Base-by-base conservation (phyloP, 2,888 invertebrate species). In the Drosophila nigricruria region DNA sequence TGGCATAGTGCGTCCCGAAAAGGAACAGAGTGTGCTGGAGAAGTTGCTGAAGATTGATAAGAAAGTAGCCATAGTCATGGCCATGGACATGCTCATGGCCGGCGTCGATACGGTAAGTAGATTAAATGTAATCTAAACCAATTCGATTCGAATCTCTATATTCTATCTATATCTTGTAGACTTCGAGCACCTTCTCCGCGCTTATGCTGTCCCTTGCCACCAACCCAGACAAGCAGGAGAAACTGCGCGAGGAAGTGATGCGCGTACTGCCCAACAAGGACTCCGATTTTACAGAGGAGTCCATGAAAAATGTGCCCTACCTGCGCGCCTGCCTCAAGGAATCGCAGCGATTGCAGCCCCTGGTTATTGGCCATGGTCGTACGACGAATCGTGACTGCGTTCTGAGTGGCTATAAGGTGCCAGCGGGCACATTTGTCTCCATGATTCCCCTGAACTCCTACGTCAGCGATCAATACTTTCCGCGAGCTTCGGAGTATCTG, bases 321-420 rank as follows among this genome's bases (percentile, higher is more conserved):
- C 88, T 97, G 23, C 95, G 94, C 65, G 96, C 96, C 0, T 96
- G 96, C 82, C 94, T 97, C 23, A 97, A 96, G 88, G 97, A 97
- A 91, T 94, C 95, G 0, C 91, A 96, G 70, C 94, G 96, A 70
- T 1, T 95, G 1, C 93, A 94, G 79, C 95, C 96, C 0, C 93
- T 95, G 0, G 93, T 94, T 0, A 86, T 94, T 14, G 95, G 94
- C 0, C 95, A 94, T 78, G 85, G 94, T 0, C 93, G 96, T 70
- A 92, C 91, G 34, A 92, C 94, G 40, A 91, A 92, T 0, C 94
- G 94, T 42, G 95, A 96, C 67, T 93, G 95, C 27, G 94, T 95
- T 8, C 84, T 96, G 1, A 93, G 94, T 49, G 96, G 95, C n/a
- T 96, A 96, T 82, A 91, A 90, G 62, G 93, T 96, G 79, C 96